Conservation (phyloP, 1,140 invertebrate genomes). For the Procambarus virginalis region DNA sequence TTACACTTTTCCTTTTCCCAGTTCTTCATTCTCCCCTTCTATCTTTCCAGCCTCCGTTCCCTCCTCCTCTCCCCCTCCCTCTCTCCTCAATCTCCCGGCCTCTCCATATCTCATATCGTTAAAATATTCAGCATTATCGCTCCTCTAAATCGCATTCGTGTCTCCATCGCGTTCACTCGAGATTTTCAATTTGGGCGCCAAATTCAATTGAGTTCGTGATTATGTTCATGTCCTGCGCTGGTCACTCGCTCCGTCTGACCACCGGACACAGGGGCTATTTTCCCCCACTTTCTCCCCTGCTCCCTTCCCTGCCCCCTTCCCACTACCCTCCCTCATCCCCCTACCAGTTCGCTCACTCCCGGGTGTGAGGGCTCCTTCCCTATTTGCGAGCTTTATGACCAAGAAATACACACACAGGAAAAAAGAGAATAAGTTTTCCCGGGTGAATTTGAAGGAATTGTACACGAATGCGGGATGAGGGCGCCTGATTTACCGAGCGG, state of each 20-base stretch:
- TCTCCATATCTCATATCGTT: slow-evolving; percentile 62
- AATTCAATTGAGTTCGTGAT: slow-evolving; percentile 67
- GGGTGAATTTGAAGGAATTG: background rate
- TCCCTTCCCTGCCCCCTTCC: no score
- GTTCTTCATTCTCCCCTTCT: background rate
- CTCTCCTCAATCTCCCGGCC: slow-evolving; percentile 34
- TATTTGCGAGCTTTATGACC: slow-evolving; percentile 51
- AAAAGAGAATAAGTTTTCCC: slow-evolving; percentile 1
- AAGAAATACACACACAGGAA: slow-evolving; percentile 11
- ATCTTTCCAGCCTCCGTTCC: background rate
- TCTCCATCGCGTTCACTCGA: slow-evolving; percentile 66
- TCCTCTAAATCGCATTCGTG: slow-evolving; percentile 64
- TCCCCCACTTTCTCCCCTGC: background rate
- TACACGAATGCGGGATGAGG: background rate
- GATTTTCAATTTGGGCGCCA: slow-evolving; percentile 68
- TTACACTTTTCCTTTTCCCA: background rate
- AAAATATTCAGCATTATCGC: slow-evolving; percentile 61
- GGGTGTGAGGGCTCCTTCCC: background rate
- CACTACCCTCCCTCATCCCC: background rate
- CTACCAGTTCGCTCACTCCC: no score
- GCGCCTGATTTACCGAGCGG: background rate
- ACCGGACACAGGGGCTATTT: slow-evolving; percentile 22
- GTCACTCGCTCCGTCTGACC: slow-evolving; percentile 48
- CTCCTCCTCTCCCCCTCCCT: background rate
- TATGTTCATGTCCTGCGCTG: slow-evolving; percentile 63